phyloP scores from a whole-genome alignment of 2,113 vertebrate genomes.

The Gobius niger region DNA sequence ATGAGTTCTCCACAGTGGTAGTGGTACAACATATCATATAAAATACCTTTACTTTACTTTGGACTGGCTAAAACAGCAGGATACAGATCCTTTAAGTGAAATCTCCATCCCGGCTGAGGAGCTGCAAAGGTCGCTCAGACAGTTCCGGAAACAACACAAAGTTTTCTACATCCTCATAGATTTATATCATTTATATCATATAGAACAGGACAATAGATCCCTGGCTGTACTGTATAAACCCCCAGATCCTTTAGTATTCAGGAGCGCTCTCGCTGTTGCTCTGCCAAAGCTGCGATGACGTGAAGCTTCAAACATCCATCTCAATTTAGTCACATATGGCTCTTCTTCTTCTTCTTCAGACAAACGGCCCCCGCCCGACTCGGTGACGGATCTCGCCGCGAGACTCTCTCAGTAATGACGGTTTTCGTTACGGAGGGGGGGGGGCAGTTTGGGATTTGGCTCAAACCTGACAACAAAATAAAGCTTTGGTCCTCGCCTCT shows the following conservation, averaged over 20 bases:
- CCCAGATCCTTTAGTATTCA: slow-evolving; percentile 49
- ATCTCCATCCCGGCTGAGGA: too few relatives aligned
- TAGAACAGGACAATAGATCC: too few relatives aligned
- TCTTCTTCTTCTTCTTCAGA: slow-evolving; percentile 51
- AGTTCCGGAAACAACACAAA: too few relatives aligned
- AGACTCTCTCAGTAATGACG: slow-evolving; percentile 4
- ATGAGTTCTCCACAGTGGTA: too few relatives aligned
- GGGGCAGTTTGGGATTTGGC: background rate
- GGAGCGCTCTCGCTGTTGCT: slow-evolving; percentile 41
- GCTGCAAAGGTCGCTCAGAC: too few relatives aligned
- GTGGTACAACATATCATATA: too few relatives aligned
- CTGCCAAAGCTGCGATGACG: slow-evolving; percentile 37
- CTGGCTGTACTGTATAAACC: too few relatives aligned
- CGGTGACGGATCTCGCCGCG: slow-evolving; percentile 41
- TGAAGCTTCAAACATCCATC: slow-evolving; percentile 49
- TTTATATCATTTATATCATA: too few relatives aligned
- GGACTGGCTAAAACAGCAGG: too few relatives aligned
- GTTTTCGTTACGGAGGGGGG: background rate
- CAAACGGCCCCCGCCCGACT: slow-evolving; percentile 43
- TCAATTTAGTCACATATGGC: slow-evolving; percentile 45
- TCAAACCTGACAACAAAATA: background rate
- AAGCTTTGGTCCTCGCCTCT: background rate
- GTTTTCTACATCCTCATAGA: too few relatives aligned
- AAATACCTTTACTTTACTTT: too few relatives aligned
- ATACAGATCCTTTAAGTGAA: too few relatives aligned